phyloP scores from a whole-genome alignment of 2,888 invertebrate genomes.

The Drosophila maculinotata region DNA sequence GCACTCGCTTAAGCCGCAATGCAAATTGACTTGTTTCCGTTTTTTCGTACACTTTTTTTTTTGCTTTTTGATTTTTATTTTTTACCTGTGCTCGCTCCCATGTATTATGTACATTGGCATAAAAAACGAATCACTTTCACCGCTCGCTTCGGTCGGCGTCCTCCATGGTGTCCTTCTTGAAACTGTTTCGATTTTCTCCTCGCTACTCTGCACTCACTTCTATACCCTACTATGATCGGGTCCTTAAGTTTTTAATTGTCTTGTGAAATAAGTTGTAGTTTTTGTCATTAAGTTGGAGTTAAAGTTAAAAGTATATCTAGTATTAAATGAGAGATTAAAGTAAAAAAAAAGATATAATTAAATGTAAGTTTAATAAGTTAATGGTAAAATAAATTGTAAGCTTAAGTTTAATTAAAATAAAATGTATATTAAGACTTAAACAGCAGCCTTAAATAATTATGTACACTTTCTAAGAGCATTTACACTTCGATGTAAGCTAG shows the following conservation, averaged over 20 bases:
- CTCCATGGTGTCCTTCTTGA: constrained; percentile 51
- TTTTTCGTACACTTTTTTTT: constrained; percentile 20
- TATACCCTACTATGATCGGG: no score
- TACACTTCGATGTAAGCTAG: neutral
- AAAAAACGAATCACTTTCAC: constrained; percentile 56
- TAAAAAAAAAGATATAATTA: no score
- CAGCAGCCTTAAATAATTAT: no score
- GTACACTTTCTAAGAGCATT: neutral
- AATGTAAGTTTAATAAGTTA: neutral
- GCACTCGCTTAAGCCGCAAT: constrained; percentile 75
- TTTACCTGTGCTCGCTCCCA: constrained; percentile 22
- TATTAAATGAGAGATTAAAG: neutral
- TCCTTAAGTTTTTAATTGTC: no score
- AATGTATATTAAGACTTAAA: neutral
- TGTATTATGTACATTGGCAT: constrained; percentile 62
- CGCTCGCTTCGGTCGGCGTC: constrained; percentile 16
- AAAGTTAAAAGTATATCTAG: neutral
- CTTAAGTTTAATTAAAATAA: neutral
- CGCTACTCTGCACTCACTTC: neutral
- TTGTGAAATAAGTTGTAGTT: neutral
- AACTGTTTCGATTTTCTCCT: constrained; percentile 53
- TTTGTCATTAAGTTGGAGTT: no score
- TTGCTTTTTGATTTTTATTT: constrained; percentile 2
- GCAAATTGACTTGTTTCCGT: constrained; percentile 79
- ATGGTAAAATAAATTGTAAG: neutral